Evolutionary conservation across 2,113 vertebrate genomes (phyloP).

Genomic region (Chaenocephalus aceratus): DNA sequence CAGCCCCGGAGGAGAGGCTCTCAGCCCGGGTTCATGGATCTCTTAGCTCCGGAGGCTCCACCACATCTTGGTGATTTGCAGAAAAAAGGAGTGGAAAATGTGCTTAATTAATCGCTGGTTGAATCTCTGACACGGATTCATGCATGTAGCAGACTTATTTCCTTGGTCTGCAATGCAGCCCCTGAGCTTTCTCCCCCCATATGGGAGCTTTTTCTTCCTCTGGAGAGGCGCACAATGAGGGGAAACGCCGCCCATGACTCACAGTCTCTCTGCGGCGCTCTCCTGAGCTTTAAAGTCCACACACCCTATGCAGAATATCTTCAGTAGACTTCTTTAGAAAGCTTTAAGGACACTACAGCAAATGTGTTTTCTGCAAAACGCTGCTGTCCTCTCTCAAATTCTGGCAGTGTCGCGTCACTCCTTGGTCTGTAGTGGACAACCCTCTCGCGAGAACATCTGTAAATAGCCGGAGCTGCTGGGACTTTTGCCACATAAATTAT

Average conservation of each 20-base stretch:
- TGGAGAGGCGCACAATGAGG: neutral
- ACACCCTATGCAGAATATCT: neutral
- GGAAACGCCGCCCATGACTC: constrained; percentile 48
- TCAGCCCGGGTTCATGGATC: constrained; percentile 19
- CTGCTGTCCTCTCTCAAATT: constrained; percentile 20
- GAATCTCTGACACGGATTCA: neutral
- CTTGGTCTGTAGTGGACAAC: constrained; percentile 9
- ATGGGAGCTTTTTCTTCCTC: constrained; percentile 19
- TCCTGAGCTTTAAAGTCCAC: neutral
- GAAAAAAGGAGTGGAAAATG: neutral
- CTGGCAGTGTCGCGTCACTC: constrained; percentile 43
- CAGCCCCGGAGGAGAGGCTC: constrained; percentile 40
- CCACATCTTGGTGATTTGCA: constrained; percentile 12
- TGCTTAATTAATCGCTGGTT: neutral
- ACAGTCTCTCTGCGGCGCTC: neutral
- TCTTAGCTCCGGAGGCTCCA: neutral
- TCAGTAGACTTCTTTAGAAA: too few species aligned
- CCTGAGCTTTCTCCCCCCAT: constrained; percentile 31
- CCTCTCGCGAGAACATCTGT: constrained; percentile 71
- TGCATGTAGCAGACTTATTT: constrained; percentile 50
- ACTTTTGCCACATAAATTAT: neutral
- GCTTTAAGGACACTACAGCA: rapidly evolving
- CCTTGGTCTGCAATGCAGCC: constrained; percentile 27
- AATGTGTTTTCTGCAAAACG: neutral
- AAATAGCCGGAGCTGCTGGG: neutral